phyloP scores from a whole-genome alignment of 2,113 vertebrate genomes.

The Platysteira castanea region DNA sequence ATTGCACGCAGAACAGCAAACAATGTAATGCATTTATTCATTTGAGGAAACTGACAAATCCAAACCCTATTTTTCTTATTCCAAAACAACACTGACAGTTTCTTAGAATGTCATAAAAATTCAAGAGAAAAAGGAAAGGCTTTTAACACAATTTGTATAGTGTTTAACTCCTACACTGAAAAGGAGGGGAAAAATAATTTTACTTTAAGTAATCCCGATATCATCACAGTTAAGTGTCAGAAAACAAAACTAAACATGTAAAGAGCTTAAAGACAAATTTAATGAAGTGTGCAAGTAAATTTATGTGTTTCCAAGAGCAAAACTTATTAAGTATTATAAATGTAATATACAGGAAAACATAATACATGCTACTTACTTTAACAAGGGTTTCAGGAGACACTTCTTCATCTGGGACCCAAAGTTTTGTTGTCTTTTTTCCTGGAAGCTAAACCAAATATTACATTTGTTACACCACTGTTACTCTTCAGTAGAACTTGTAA shows the following conservation, averaged over 20 bases:
- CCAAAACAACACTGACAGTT: not conserved
- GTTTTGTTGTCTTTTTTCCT: constrained; percentile 98
- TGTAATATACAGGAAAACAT: not conserved
- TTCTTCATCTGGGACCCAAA: constrained; percentile 98
- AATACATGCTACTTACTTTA: constrained; percentile 78
- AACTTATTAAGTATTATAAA: not conserved
- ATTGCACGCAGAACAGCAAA: not conserved
- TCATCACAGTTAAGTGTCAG: not conserved
- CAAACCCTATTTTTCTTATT: not conserved
- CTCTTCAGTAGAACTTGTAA: not conserved
- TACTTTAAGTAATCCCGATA: not conserved
- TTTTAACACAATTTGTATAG: not conserved
- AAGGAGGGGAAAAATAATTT: not conserved
- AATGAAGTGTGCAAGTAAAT: not conserved
- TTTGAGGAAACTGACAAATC: not conserved
- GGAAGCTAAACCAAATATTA: constrained; percentile 80
- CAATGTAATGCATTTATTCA: not conserved
- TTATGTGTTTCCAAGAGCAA: not conserved
- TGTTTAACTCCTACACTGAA: not conserved
- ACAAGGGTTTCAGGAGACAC: constrained; percentile 94
- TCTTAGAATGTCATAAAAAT: not conserved
- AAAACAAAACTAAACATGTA: not conserved
- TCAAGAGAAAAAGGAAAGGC: not conserved
- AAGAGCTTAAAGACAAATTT: not conserved
- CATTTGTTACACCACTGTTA: not conserved